phyloP scores from a whole-genome alignment of 1,140 invertebrate genomes.

The Tribolium castaneum region DNA sequence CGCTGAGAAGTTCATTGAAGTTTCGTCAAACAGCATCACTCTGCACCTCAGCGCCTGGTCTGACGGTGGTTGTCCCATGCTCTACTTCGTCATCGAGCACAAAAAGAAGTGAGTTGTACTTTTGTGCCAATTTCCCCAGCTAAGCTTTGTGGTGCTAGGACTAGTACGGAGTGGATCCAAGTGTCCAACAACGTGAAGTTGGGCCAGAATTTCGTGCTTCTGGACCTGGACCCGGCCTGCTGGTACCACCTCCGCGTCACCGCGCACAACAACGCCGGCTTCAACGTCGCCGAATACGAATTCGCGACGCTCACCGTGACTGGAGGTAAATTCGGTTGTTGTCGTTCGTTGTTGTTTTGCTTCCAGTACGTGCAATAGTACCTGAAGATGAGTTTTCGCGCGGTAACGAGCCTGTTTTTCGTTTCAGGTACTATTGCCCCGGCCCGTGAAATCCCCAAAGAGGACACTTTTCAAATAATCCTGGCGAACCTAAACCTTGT shows the following conservation, averaged over 20 bases:
- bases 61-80: constrained; percentile 95
- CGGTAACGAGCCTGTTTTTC: constrained; percentile 53
- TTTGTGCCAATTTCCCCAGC: constrained; percentile 22
- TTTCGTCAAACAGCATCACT: constrained; percentile 91
- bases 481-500: constrained; percentile 91
- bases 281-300: constrained; percentile 92
- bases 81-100: constrained; percentile 95
- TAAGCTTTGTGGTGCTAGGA: constrained; percentile 65
- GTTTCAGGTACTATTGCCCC: constrained; percentile 95
- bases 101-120: constrained; percentile 82
- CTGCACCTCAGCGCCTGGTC: constrained; percentile 93
- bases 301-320: constrained; percentile 94
- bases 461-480: constrained; percentile 85
- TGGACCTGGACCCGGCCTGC: constrained; percentile 91
- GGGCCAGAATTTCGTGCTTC: constrained; percentile 88
- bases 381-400: constrained; percentile 49
- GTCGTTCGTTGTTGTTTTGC: constrained; percentile 31
- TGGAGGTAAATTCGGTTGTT: constrained; percentile 77
- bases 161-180: constrained; percentile 89
- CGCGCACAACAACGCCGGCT: constrained; percentile 95
- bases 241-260: constrained; percentile 94
- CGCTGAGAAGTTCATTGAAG: constrained; percentile 89
- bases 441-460: constrained; percentile 84
- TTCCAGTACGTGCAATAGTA: constrained; percentile 52
- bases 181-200: constrained; percentile 93